Evolutionary conservation across 2,797 vertebrate species (phyloP).

Genomic region (Aeoliscus strigatus): DNA sequence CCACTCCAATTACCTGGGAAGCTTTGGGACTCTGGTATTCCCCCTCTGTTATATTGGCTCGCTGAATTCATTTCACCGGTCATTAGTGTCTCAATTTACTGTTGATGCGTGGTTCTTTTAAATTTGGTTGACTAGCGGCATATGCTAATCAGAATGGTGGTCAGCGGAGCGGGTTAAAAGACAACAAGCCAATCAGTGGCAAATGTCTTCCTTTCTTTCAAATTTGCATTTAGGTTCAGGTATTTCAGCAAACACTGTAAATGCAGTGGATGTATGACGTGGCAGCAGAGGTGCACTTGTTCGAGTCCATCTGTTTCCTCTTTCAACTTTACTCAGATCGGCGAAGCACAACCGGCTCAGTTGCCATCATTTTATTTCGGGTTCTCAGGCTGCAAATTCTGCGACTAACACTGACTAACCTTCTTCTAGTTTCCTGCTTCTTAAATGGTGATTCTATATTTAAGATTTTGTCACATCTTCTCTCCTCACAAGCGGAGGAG

Average conservation of each 20-base stretch:
- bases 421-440: slow-evolving; percentile 15
- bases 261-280: too few relatives aligned
- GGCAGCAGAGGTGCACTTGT: too few relatives aligned
- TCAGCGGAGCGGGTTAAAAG: slow-evolving; percentile 19
- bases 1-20: slow-evolving; percentile 67
- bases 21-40: slow-evolving; percentile 64
- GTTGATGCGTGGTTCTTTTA: slow-evolving; percentile 46
- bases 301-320: too few relatives aligned
- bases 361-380: too few relatives aligned
- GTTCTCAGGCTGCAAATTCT: too few relatives aligned
- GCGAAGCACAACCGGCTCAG: too few relatives aligned
- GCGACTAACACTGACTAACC: too few relatives aligned
- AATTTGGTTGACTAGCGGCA: slow-evolving; percentile 34
- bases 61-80: slow-evolving; percentile 58
- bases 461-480: slow-evolving; percentile 13
- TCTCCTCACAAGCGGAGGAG: too few relatives aligned
- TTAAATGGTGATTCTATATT: slow-evolving; percentile 20
- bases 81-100: slow-evolving; percentile 62
- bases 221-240: too few relatives aligned
- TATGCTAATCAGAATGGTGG: slow-evolving; percentile 36
- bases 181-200: background rate
- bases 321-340: too few relatives aligned
- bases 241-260: too few relatives aligned
- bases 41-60: slow-evolving; percentile 54
- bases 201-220: too few relatives aligned